Evolutionary conservation across 2,888 invertebrate genomes (phyloP), one percentile per base, ranked within the genome.

Genomic region (Hirtodrosophila confusa): DNA sequence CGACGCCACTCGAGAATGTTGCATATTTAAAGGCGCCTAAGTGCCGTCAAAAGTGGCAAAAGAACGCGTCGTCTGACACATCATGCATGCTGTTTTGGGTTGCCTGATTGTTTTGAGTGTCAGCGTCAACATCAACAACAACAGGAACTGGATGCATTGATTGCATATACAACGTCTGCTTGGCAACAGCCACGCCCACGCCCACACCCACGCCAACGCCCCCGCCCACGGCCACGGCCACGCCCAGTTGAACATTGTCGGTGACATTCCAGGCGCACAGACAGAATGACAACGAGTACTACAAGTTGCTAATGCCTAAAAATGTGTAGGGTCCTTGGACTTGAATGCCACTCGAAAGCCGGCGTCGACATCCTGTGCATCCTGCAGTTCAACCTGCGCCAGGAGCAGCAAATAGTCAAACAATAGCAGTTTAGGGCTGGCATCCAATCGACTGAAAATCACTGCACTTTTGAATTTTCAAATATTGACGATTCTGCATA

Each of bases 1-100:
- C 35, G 11, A 43, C 43, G 55, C 54, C 74, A 49, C 80, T 77
- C 61, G 70, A 58, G 57, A 58, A 60, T 75, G 77, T 57, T 83
- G 83, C 80, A 84, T 86, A 79, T 82, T 88, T 84, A 72, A 83
- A 77, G 77, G 83, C 80, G 88, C 66, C 73, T 86, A 83, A 87
- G 86, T 85, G 83, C 82, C 57, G 72, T 58, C 71, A 80, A 86
- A 80, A 68, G 84, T 80, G 75, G 75, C 68, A 47, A 17, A 17
- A 17, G 39, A 40, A 36, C 37, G 69, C 69, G 48, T 60, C 64
- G 27, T 66, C 65, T 65, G 75, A 47, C 87, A 77, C 86, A 87
- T 86, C 82, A 82, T 78, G 75, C 70, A 82, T 85, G 82, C 82
- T 74, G 85, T 73, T 85, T 84, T 80, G 75, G 72, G 65, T 67